Evolutionary conservation across 1,140 invertebrate genomes (phyloP).

Genomic region (Laupala kohalensis): DNA sequence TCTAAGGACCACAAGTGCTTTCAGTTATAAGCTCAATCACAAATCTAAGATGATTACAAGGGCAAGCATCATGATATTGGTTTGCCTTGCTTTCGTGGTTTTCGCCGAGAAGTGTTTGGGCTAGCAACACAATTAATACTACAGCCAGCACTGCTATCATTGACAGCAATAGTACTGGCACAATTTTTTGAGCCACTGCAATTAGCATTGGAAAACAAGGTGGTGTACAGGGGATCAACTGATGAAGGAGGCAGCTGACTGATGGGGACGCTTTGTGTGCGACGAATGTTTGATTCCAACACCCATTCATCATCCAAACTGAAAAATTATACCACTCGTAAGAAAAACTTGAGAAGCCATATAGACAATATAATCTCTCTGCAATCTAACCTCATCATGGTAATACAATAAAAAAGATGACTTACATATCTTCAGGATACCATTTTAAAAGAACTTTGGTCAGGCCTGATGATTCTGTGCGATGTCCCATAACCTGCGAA

Average conservation of each 20-base stretch:
- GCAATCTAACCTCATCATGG: not conserved
- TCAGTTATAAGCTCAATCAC: not conserved
- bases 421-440: slow-evolving; percentile 57
- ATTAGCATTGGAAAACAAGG: not conserved
- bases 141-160: not conserved
- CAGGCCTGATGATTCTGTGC: slow-evolving; percentile 43
- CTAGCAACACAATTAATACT: not conserved
- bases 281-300: not conserved
- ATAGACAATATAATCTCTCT: not conserved
- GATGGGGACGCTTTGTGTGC: not conserved
- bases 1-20: not conserved
- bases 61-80: not conserved
- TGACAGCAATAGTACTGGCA: not conserved
- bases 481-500: slow-evolving; percentile 42
- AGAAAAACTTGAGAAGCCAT: not conserved
- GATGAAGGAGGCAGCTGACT: not conserved
- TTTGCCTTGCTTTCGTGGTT: not conserved
- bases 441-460: slow-evolving; percentile 48
- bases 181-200: not conserved
- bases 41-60: not conserved
- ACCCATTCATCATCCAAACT: not conserved
- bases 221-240: not conserved
- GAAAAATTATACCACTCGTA: not conserved
- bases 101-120: not conserved
- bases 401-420: slow-evolving; percentile 13